These are phyloP conservation scores for Rhinophrynus dorsalis DNA, from an alignment of 2,797 vertebrate genomes.

Conservation along the genomic window DNA sequence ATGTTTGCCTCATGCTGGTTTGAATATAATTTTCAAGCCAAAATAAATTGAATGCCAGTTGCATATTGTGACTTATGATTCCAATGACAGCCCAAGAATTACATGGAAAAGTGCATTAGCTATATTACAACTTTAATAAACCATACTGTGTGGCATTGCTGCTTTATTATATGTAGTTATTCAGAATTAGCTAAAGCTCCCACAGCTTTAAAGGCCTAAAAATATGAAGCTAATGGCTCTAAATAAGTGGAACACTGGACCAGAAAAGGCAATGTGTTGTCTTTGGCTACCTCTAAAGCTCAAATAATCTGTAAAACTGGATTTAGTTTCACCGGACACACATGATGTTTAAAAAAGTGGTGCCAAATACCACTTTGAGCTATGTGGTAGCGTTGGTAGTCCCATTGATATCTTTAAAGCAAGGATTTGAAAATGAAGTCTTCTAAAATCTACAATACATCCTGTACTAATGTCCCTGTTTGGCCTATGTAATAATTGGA, in stretches of 20 bases:
- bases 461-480: not conserved
- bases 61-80: slow-evolving; percentile 33
- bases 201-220: slow-evolving; percentile 35
- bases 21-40: slow-evolving; percentile 15
- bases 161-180: slow-evolving; percentile 25
- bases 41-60: slow-evolving; percentile 37
- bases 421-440: not conserved
- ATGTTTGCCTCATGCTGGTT: slow-evolving; percentile 25
- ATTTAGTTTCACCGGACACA: slow-evolving; percentile 44
- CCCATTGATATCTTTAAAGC: slow-evolving; percentile 1
- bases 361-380: slow-evolving; percentile 37
- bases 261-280: slow-evolving; percentile 46
- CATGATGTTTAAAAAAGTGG: slow-evolving; percentile 36
- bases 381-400: slow-evolving; percentile 37
- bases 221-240: slow-evolving; percentile 44
- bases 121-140: slow-evolving; percentile 40
- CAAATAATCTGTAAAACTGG: slow-evolving; percentile 40
- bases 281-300: slow-evolving; percentile 43
- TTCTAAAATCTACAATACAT: slow-evolving; percentile 2
- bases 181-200: slow-evolving; percentile 27
- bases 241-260: slow-evolving; percentile 40
- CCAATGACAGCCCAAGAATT: slow-evolving; percentile 29
- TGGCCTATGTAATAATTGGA: slow-evolving; percentile 18
- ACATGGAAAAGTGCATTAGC: slow-evolving; percentile 35
- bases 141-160: slow-evolving; percentile 41